Percentiles rank a stretch among this genome's conserved stretches.
phyloP scores from a whole-genome alignment of 1,140 invertebrate species.

The Nephotettix cincticeps region DNA sequence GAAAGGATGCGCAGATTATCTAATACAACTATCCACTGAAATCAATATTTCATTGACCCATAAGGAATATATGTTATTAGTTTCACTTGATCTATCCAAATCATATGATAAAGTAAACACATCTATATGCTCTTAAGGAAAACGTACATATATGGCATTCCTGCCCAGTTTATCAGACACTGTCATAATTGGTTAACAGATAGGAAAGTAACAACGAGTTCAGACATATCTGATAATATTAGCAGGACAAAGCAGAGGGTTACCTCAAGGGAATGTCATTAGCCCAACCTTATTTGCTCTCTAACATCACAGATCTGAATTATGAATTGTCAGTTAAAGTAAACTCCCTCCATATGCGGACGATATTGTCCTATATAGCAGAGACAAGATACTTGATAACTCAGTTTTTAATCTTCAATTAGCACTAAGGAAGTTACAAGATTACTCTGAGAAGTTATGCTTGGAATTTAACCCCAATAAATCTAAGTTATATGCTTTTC shows the following conservation, averaged over 20 bases:
- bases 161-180: not conserved
- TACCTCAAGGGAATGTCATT: not conserved
- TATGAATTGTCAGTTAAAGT: not conserved
- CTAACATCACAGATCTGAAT: not conserved
- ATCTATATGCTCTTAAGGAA: not conserved
- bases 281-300: not conserved
- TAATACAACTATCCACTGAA: not conserved
- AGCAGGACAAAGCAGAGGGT: not conserved
- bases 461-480: not conserved
- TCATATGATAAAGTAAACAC: not conserved
- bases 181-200: too few relatives aligned
- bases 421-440: not conserved
- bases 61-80: not conserved
- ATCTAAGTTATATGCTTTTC: too few relatives aligned
- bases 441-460: not conserved
- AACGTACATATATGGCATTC: not conserved
- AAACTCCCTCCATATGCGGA: not conserved
- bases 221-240: not conserved
- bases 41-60: not conserved
- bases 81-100: not conserved
- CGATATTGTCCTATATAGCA: not conserved
- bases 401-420: too few relatives aligned
- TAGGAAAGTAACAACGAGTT: not conserved
- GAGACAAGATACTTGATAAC: not conserved
- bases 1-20: not conserved